phyloP scores from a whole-genome alignment of 2,113 vertebrate genomes.

The Indicator maculatus region DNA sequence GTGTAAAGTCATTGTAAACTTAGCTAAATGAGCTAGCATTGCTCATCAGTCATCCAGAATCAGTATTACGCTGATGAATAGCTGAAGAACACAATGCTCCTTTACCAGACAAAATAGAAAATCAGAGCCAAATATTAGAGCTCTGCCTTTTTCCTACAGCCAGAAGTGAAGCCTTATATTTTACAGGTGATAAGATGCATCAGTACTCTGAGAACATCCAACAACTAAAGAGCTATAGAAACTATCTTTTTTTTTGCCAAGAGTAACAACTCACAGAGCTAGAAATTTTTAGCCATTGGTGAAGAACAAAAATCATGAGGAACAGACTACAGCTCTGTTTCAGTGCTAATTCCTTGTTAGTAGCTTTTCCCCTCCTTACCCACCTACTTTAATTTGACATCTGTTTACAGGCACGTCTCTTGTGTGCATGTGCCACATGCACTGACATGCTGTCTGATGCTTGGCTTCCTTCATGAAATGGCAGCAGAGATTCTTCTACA shows the following conservation, averaged over 20 bases:
- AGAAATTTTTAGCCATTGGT: background rate
- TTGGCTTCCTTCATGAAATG: background rate
- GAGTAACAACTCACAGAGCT: background rate
- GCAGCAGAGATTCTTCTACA: background rate
- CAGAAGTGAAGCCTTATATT: background rate
- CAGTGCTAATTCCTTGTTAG: background rate
- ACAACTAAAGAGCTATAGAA: background rate
- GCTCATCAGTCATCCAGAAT: background rate
- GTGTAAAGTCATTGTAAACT: background rate
- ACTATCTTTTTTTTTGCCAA: background rate
- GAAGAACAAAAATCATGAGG: background rate
- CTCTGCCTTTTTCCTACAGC: background rate
- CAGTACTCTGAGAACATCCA: background rate
- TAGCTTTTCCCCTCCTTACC: background rate
- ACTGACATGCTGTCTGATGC: background rate
- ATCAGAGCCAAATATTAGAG: background rate
- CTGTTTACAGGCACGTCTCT: background rate
- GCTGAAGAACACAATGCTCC: background rate
- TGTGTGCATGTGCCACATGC: background rate
- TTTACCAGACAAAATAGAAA: conserved; percentile 4
- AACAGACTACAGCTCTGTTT: background rate
- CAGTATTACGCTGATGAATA: background rate
- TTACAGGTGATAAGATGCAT: background rate
- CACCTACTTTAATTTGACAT: background rate
- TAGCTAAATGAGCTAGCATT: background rate